Evolutionary conservation across 2,797 vertebrate species (phyloP).

Genomic region (Huso huso): DNA sequence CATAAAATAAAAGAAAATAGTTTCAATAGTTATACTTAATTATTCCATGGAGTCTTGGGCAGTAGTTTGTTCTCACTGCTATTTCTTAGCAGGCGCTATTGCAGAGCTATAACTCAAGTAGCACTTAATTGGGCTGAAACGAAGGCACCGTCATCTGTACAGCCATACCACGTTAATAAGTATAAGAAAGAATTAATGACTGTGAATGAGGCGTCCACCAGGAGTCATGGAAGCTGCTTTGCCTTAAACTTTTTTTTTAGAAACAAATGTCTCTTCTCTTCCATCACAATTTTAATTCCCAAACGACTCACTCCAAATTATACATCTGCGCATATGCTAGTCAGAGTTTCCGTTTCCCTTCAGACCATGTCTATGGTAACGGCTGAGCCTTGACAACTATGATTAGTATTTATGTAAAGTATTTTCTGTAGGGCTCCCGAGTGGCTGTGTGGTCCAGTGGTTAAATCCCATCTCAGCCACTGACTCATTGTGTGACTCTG

Average conservation of each 20-base stretch:
- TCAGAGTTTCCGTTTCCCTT: too few relatives aligned
- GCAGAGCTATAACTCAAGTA: neutral
- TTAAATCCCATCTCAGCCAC: too few relatives aligned
- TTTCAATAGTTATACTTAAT: neutral
- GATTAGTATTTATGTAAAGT: too few relatives aligned
- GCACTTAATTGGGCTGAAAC: neutral
- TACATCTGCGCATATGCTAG: too few relatives aligned
- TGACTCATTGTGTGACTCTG: too few relatives aligned
- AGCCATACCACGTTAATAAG: neutral
- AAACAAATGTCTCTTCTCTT: too few relatives aligned
- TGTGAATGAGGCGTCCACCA: neutral
- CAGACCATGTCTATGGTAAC: too few relatives aligned
- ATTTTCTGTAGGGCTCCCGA: too few relatives aligned
- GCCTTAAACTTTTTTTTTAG: neutral
- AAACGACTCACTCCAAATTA: too few relatives aligned
- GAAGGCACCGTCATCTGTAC: neutral
- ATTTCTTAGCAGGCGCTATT: neutral
- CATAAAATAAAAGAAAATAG: neutral
- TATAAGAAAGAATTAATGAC: neutral
- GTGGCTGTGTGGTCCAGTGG: too few relatives aligned
- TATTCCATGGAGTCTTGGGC: neutral
- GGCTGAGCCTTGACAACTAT: too few relatives aligned
- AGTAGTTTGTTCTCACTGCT: slow-evolving; percentile 1
- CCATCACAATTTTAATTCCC: too few relatives aligned
- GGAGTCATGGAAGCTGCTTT: neutral